Conservation (phyloP, 1,140 invertebrate species). For the Bombus ignitus region DNA sequence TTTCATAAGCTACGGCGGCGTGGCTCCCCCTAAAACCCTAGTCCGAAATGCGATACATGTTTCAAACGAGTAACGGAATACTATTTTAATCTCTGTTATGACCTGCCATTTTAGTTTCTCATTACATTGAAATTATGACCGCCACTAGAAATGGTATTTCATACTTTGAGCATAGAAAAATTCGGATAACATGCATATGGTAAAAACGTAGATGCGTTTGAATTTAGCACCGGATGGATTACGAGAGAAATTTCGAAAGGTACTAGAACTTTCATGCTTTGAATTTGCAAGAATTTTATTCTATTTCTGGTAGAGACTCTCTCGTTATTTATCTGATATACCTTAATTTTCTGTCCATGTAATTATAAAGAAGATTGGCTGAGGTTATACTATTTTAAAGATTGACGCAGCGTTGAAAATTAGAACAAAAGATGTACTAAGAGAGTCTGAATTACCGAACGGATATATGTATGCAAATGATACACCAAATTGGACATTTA, state of each 20-base stretch:
- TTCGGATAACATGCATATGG: not conserved
- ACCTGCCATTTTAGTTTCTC: not conserved
- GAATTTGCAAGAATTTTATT: not conserved
- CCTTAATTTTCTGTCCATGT: too few species aligned
- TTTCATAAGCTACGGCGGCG: not conserved
- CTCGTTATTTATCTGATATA: too few species aligned
- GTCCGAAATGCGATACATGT: not conserved
- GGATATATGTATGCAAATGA: too few species aligned
- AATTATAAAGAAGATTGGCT: too few species aligned
- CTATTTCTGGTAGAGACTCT: too few species aligned
- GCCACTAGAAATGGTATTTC: not conserved
- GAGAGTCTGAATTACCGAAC: too few species aligned
- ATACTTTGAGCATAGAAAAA: not conserved
- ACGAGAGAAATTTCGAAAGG: not conserved
- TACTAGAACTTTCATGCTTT: not conserved
- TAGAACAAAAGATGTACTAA: too few species aligned
- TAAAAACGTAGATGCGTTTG: not conserved
- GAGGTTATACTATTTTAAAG: too few species aligned
- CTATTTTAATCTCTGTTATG: not conserved
- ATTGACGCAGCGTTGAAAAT: too few species aligned
- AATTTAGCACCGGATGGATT: not conserved
- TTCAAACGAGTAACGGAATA: not conserved
- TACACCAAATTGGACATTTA: too few species aligned
- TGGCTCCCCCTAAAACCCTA: too few species aligned
- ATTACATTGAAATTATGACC: conserved; percentile 2